These are phyloP conservation scores for Oncorhynchus nerka DNA, from an alignment of 2,113 vertebrate species.

Conservation along the genomic window DNA sequence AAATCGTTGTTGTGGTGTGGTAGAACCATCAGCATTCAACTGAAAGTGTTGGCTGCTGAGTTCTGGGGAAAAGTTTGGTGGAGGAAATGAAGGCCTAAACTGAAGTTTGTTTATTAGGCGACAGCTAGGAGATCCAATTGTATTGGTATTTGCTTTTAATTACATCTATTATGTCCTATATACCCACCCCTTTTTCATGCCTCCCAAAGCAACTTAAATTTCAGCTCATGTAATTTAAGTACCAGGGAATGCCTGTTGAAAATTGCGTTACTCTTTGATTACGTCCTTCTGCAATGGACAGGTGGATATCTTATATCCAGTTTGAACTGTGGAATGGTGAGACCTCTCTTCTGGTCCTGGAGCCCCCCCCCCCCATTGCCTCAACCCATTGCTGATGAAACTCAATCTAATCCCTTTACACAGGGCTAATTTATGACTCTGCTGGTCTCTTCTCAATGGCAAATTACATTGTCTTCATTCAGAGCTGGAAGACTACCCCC, in stretches of 20 bases:
- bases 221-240: conserved; percentile 38
- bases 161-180: background rate
- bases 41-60: conserved; percentile 26
- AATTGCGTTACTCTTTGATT: conserved; percentile 46
- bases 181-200: background rate
- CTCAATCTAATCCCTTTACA: conserved; percentile 82
- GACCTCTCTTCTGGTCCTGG: conserved; percentile 28
- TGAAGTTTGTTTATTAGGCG: too few relatives aligned
- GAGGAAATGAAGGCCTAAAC: too few relatives aligned
- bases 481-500: conserved; percentile 65
- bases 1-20: background rate
- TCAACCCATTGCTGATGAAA: conserved; percentile 69
- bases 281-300: conserved; percentile 28
- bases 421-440: conserved; percentile 84
- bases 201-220: conserved; percentile 12
- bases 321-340: conserved; percentile 41
- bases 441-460: conserved; percentile 82
- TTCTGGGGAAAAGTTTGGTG: background rate
- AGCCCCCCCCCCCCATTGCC: conserved; percentile 27
- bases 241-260: conserved; percentile 30
- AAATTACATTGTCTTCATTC: conserved; percentile 87
- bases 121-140: background rate
- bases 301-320: conserved; percentile 54
- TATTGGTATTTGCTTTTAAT: background rate
- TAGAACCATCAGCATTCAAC: conserved; percentile 29